Base-by-base conservation (phyloP, 2,888 invertebrate genomes). In the Notodonta dromedarius region DNA sequence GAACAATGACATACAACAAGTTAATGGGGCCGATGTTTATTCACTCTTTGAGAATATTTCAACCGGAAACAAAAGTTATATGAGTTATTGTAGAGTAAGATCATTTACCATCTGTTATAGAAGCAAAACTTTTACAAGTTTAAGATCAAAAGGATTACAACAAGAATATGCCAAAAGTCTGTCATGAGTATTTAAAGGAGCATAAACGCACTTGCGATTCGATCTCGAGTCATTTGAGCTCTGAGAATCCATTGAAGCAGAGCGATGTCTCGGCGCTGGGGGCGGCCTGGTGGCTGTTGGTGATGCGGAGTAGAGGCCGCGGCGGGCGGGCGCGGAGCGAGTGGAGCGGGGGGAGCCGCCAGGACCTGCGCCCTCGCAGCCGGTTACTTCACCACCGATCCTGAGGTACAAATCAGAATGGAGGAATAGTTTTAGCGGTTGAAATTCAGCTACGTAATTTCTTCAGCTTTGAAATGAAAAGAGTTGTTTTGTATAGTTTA, bases 211-310 rank as follows among this genome's bases (percentile, higher is more conserved):
- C 96, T 96, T 96, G 88, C 96, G 95, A 84, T 96, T 96, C 13
- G 96, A 95, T 69, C 96, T 94, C 8, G 97, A 97, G 85, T 98
- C 98, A 73, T 96, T 97, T 40, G 97, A 97, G 87, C 97, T 98
- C 89, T 97, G 98, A 79, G 98, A 98, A 89, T 98, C 98, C 40
- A 98, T 96, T 2, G 97, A 97, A 73, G 97, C 97, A 61, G 97
- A 97, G 77, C 96, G 93, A 35, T 90, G 90, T 3, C 88, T 80
- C 5, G 96, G 97, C 40, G 97, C 97, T 54, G 97, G 95, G 58
- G 97, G 96, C 44, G 97, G 97, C 54, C 97, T 94, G 62, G 97
- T 97, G 87, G 97, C 96, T 72, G 97, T 96, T 5, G 96, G 96
- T 4, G 95, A 93, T 59, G 95, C 94, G 55, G 95, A 95, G 88